Conservation (phyloP, 1,140 invertebrate species). For the Cherax quadricarinatus region DNA sequence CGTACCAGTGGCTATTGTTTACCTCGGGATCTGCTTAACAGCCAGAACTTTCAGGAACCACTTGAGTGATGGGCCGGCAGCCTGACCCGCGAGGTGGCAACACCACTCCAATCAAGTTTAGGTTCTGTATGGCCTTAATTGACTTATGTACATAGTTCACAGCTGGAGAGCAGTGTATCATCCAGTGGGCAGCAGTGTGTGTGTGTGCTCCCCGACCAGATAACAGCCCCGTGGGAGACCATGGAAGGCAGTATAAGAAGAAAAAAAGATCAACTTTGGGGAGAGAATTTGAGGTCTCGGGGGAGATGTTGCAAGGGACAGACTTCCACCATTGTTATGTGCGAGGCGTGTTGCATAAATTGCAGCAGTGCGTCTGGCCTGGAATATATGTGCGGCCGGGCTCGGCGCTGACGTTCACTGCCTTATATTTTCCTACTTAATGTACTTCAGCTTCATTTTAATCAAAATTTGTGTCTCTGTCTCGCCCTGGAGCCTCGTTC, state of each 20-base stretch:
- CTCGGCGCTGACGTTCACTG: conserved; percentile 3
- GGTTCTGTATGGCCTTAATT: conserved; percentile 55
- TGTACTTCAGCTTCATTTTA: conserved; percentile 6
- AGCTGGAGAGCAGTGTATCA: conserved; percentile 44
- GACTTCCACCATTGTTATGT: conserved; percentile 32
- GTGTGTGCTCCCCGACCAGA: not conserved
- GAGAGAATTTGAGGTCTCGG: no score
- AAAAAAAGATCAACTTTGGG: not conserved
- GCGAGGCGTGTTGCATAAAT: conserved; percentile 27
- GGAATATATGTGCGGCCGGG: conserved; percentile 14
- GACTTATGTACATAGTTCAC: conserved; percentile 62
- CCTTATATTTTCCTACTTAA: conserved; percentile 19
- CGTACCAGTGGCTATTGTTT: no score
- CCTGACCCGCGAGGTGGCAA: conserved; percentile 16
- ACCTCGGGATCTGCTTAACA: not conserved
- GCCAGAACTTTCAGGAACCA: no score
- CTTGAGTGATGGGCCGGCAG: not conserved
- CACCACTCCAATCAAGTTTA: conserved; percentile 59
- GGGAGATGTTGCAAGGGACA: not conserved
- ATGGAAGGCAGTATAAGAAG: not conserved
- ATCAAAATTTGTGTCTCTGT: conserved; percentile 31
- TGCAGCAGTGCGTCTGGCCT: conserved; percentile 1
- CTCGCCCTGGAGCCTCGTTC: not conserved
- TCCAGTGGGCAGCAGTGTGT: not conserved
- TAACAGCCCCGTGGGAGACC: no score